Percentiles rank a stretch among this genome's conserved stretches.
Evolutionary conservation across 2,888 invertebrate species (phyloP).

Genomic region (Reticulitermes lucifugus): DNA sequence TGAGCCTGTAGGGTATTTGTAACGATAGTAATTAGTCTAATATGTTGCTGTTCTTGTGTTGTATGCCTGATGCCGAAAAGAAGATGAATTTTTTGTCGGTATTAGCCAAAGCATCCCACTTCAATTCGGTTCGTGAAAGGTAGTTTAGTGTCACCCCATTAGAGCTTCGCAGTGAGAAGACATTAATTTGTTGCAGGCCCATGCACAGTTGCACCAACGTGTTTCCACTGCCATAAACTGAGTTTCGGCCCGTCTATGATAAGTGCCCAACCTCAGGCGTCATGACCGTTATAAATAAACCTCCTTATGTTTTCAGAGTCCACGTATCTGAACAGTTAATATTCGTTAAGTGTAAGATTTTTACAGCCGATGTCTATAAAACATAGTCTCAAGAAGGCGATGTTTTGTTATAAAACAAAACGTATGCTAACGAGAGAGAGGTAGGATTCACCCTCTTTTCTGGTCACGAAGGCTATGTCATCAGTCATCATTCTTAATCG

Average conservation of each 20-base stretch:
- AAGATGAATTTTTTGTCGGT: neutral
- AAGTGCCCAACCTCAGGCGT: neutral
- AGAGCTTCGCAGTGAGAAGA: neutral
- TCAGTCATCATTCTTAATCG: neutral
- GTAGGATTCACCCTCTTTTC: neutral
- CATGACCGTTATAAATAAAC: slow-evolving; percentile 7
- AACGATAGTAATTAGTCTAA: too few species aligned
- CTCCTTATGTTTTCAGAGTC: neutral
- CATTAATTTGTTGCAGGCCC: neutral
- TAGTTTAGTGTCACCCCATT: slow-evolving; percentile 12
- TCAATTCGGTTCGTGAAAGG: neutral
- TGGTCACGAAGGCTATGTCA: neutral
- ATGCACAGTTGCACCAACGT: neutral
- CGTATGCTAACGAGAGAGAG: neutral
- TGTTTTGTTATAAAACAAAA: neutral
- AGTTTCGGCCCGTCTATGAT: neutral
- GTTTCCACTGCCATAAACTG: slow-evolving; percentile 1
- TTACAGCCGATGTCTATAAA: slow-evolving; percentile 23
- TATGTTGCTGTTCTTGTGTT: too few species aligned
- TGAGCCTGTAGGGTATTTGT: too few species aligned
- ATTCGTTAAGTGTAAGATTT: neutral
- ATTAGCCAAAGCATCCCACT: neutral
- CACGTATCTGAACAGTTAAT: neutral
- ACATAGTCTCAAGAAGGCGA: neutral
- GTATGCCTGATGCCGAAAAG: too few species aligned